Percentiles rank a stretch among this genome's conserved stretches.
Evolutionary conservation across 2,888 invertebrate genomes (phyloP).

Genomic region (Drosophila putrida): DNA sequence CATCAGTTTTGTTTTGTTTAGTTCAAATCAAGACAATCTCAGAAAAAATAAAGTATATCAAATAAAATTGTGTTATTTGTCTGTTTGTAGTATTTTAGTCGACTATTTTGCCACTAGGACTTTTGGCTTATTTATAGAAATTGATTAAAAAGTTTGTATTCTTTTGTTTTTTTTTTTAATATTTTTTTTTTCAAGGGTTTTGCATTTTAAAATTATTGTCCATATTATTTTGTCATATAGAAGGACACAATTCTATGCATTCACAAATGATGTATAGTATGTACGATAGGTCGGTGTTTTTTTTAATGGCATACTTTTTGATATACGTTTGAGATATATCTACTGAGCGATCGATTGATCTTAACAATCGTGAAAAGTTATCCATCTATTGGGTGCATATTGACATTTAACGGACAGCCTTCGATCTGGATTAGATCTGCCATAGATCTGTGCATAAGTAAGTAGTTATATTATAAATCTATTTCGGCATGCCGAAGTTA

Average conservation of each 20-base stretch:
- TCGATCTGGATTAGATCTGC: not conserved
- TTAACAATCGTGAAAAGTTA: no score
- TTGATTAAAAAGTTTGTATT: not conserved
- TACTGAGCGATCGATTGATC: not conserved
- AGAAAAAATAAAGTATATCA: not conserved
- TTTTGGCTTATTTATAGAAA: not conserved
- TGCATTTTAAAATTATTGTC: slow-evolving; percentile 55
- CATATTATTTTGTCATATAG: slow-evolving; percentile 24
- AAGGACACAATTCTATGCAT: slow-evolving; percentile 2
- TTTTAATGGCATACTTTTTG: not conserved
- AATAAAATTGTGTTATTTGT: not conserved
- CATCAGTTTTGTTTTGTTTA: not conserved
- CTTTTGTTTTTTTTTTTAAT: not conserved
- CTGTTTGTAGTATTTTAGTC: not conserved
- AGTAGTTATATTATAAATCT: not conserved
- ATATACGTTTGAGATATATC: not conserved
- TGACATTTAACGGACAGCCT: not conserved
- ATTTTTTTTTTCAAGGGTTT: not conserved
- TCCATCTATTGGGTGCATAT: no score
- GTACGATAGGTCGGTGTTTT: not conserved
- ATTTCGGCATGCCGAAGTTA: not conserved
- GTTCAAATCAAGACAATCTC: not conserved
- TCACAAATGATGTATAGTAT: not conserved
- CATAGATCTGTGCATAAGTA: not conserved
- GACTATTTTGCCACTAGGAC: not conserved